Base-by-base conservation (phyloP, 2,888 invertebrate species). In the Heliconius hortense region DNA sequence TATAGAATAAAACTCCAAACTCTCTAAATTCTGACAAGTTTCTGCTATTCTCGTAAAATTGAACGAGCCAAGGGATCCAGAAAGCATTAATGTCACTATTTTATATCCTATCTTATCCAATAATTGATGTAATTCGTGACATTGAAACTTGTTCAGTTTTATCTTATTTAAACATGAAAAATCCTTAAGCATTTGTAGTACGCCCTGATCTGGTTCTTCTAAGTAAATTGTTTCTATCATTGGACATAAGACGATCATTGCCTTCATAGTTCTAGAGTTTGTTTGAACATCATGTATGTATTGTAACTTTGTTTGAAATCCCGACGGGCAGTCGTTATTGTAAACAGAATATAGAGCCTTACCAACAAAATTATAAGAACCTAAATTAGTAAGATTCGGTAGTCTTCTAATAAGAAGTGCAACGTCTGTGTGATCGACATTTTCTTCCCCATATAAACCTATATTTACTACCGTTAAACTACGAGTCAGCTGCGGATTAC, bases 391-490 rank as follows among this genome's bases (percentile, higher is more conserved):
- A 69, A 96, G 91, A 85, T 96, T 96, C 48, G 95, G 96, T 82
- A 96, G 92, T 82, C 95, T 93, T 80, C 94, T 92, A 82, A 96
- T 95, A 70, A 96, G 89, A 78, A 95, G 87, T 10, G 96, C 96
- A 26, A 96, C 93, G 80, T 96, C 95, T 69, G 95, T 95, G 80
- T 95, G 95, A 82, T 96, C 96, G 73, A 96, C 94, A 81, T 95
- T 95, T 86, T 95, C 95, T 83, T 96, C 96, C 0, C 96, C 96
- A 77, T 95, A 96, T 93, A 95, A 95, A 64, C 96, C 96, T 80
- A 96, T 95, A 83, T 96, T 95, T 68, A 96, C 91, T 64, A 96
- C 94, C 7, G 95, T 95, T 60, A 96, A 84, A 72, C 92, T 94
- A 63, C 95, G 92, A 21, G 95, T 93, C 77, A 94, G 88, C 80